A percentile compares a stretch with the other conserved stretches of the same genome.
These are phyloP conservation scores for Timandra comae DNA, from an alignment of 2,888 invertebrate species.

Conservation along the genomic window DNA sequence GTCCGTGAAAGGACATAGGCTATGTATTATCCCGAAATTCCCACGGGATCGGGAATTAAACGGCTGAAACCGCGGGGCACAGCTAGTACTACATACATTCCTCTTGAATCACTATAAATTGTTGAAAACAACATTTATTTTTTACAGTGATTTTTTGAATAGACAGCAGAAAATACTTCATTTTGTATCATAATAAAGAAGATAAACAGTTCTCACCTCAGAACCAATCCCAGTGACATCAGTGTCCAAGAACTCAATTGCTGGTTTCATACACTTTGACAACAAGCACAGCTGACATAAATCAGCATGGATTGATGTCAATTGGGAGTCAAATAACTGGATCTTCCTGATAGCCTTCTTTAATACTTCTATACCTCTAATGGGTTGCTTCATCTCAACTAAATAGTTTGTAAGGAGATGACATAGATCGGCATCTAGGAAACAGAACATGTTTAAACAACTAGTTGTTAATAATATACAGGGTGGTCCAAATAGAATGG, in stretches of 20 bases:
- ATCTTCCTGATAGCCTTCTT: conserved; percentile 91
- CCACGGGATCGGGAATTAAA: no score
- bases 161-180: not conserved
- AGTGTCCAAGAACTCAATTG: conserved; percentile 89
- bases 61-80: no score
- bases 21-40: no score
- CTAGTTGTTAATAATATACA: no score
- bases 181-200: not conserved
- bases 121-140: no score
- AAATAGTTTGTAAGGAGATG: conserved; percentile 88
- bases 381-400: conserved; percentile 85
- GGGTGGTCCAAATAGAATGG: no score
- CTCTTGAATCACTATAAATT: no score
- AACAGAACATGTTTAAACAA: not conserved
- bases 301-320: conserved; percentile 96
- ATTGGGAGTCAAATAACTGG: conserved; percentile 89
- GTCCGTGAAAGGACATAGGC: no score
- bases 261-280: conserved; percentile 94
- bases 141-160: not conserved
- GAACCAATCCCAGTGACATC: conserved; percentile 95
- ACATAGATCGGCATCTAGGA: conserved; percentile 91
- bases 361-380: conserved; percentile 89
- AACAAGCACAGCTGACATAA: conserved; percentile 93
- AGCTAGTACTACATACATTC: no score
- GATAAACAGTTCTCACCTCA: conserved; percentile 75